Evolutionary conservation across 2,888 invertebrate species (phyloP).

Genomic region (Conomelus anceps): DNA sequence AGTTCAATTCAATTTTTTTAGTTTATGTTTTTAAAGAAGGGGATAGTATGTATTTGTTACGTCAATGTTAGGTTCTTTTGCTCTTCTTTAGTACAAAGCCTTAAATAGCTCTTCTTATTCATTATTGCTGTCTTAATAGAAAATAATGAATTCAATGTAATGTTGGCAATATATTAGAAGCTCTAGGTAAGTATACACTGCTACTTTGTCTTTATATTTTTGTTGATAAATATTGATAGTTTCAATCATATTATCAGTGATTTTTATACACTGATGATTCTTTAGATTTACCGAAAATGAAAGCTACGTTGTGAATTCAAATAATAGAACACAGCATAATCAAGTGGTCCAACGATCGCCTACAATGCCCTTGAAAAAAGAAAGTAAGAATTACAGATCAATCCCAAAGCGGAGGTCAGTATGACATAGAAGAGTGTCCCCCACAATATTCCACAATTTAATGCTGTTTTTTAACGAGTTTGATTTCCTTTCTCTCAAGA

Average conservation of each 20-base stretch:
- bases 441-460: background rate
- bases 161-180: background rate
- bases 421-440: background rate
- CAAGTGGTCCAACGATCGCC: conserved; percentile 7
- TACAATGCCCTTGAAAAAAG: conserved; percentile 9
- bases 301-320: conserved; percentile 18
- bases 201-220: background rate
- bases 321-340: background rate
- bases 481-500: background rate
- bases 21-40: no score
- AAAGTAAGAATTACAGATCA: conserved; percentile 2
- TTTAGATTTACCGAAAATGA: conserved; percentile 29
- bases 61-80: no score
- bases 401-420: conserved; percentile 15
- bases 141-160: no score
- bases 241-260: background rate
- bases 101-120: no score
- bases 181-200: background rate
- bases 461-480: background rate
- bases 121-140: no score
- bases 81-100: no score
- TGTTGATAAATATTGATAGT: background rate
- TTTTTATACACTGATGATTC: conserved; percentile 1
- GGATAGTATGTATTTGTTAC: no score
- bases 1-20: no score